A percentile compares a stretch with the other conserved stretches of the same genome.
Conservation (phyloP, 2,888 invertebrate genomes). For the Thereva unica region DNA sequence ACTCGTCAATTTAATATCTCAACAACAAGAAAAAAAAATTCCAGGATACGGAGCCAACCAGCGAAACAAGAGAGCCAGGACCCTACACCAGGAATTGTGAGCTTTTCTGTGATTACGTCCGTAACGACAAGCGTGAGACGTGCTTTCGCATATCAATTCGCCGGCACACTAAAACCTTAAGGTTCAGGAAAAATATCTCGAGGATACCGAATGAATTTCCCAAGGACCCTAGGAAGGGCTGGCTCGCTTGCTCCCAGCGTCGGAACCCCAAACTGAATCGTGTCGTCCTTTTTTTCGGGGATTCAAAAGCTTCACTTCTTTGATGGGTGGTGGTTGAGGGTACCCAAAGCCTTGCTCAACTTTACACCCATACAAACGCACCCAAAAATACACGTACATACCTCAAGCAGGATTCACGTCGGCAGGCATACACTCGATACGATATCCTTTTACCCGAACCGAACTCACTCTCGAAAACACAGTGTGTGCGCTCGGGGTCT, state of each 20-base stretch:
- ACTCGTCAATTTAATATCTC: constrained; percentile 10
- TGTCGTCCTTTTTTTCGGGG: no score
- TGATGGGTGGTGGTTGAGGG: no score
- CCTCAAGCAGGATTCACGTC: no score
- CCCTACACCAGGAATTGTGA: constrained; percentile 5
- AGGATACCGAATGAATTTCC: constrained; percentile 28
- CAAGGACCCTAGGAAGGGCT: neutral
- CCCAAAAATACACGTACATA: no score
- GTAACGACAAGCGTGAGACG: constrained; percentile 30
- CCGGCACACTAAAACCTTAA: constrained; percentile 41
- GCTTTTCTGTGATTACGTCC: constrained; percentile 26
- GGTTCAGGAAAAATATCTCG: constrained; percentile 26
- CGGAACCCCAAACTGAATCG: no score
- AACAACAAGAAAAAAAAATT: neutral
- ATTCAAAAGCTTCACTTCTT: no score
- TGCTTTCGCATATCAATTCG: constrained; percentile 41
- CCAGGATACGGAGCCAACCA: constrained; percentile 4
- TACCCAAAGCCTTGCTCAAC: no score
- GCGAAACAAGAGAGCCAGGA: constrained; percentile 14
- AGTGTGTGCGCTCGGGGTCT: neutral
- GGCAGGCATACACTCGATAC: no score
- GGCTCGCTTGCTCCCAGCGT: constrained; percentile 12
- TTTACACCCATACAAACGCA: no score
- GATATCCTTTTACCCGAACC: no score
- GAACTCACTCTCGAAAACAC: no score